Evolutionary conservation across 2,113 vertebrate genomes (phyloP).

Genomic region (Rhynchomys soricoides): DNA sequence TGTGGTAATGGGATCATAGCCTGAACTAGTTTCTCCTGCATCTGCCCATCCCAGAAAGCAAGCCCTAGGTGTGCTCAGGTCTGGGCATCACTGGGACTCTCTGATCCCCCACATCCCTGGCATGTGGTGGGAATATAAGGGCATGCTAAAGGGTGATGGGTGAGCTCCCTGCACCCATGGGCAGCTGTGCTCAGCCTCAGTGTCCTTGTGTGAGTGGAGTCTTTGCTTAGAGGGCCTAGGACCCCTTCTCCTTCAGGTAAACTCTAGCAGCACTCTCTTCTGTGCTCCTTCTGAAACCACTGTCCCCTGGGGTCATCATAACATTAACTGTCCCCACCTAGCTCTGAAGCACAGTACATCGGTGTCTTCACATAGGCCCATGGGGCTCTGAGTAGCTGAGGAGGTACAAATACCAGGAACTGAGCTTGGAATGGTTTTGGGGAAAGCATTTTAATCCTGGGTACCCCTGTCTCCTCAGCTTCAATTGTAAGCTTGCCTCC

Average conservation of each 20-base stretch:
- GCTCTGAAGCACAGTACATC: background rate
- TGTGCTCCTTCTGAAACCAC: background rate
- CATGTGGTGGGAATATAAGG: fast-evolving
- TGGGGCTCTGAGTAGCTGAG: background rate
- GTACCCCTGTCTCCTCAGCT: background rate
- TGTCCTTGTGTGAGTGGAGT: background rate
- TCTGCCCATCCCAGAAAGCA: background rate
- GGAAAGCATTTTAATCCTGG: background rate
- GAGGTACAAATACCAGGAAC: background rate
- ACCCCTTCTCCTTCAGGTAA: background rate
- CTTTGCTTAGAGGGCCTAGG: background rate
- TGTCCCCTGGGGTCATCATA: background rate
- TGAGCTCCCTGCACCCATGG: fast-evolving
- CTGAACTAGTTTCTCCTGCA: background rate
- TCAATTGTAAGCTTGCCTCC: background rate
- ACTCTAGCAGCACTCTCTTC: background rate
- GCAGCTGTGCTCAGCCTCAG: background rate
- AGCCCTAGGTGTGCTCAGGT: background rate
- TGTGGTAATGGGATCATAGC: constrained; percentile 26
- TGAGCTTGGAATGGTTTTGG: background rate
- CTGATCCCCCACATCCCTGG: fast-evolving
- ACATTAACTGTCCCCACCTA: background rate
- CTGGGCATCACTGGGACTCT: background rate
- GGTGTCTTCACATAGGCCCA: background rate
- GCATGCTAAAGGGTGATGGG: background rate